phyloP scores from a whole-genome alignment of 2,888 invertebrate species.

The Volucella zonaria region DNA sequence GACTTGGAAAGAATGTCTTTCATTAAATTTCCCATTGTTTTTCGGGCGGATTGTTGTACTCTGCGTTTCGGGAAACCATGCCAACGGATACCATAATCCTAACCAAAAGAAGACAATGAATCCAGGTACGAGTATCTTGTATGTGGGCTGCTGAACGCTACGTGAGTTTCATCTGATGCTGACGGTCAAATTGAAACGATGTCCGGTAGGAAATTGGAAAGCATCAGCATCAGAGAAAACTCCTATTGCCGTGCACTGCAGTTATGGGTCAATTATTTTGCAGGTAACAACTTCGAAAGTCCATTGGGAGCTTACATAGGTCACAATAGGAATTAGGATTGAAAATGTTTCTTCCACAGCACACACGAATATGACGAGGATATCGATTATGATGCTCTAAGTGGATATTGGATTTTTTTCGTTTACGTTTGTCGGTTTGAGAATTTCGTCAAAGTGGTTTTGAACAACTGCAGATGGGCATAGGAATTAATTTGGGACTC shows the following conservation, averaged over 20 bases:
- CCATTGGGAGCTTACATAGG: neutral
- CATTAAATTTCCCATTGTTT: constrained; percentile 51
- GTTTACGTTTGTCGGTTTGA: no score
- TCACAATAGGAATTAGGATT: constrained; percentile 32
- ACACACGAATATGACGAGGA: constrained; percentile 35
- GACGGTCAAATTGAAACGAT: constrained; percentile 37
- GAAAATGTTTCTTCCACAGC: constrained; percentile 1
- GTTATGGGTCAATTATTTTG: constrained; percentile 56
- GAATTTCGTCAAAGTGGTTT: no score
- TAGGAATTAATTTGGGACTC: no score
- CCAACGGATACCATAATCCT: constrained; percentile 9
- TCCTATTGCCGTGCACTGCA: constrained; percentile 21
- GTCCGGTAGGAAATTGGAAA: constrained; percentile 63
- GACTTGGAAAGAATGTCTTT: constrained; percentile 40
- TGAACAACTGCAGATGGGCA: no score
- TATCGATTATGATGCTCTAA: constrained; percentile 43
- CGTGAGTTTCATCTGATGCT: constrained; percentile 26
- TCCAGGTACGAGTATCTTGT: neutral
- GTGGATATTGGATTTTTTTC: neutral
- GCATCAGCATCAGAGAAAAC: constrained; percentile 47
- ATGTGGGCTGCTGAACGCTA: neutral
- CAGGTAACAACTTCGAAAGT: constrained; percentile 30
- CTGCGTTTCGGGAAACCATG: neutral
- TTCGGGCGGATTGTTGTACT: neutral
- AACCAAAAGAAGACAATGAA: neutral